phyloP scores from a whole-genome alignment of 2,113 vertebrate genomes.

The Scomber colias region DNA sequence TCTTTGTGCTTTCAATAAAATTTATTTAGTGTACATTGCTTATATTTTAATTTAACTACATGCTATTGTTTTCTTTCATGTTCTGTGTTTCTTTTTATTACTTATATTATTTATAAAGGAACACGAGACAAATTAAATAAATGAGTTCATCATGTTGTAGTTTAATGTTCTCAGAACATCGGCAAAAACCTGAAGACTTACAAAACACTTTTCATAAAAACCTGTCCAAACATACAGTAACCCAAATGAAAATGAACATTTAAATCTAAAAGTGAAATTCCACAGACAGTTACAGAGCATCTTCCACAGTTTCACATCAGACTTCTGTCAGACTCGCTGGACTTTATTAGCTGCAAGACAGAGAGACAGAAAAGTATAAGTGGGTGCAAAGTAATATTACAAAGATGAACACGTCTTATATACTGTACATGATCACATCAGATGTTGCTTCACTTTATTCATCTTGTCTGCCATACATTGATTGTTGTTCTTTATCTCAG shows the following conservation, averaged over 20 bases:
- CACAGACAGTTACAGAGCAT: neutral
- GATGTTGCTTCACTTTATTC: neutral
- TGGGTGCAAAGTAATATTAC: neutral
- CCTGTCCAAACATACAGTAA: slow-evolving; percentile 39
- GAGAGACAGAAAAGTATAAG: slow-evolving; percentile 1
- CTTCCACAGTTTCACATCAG: slow-evolving; percentile 13
- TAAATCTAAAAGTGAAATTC: neutral
- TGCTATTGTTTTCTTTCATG: too few relatives aligned
- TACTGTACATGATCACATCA: too few relatives aligned
- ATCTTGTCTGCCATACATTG: too few relatives aligned
- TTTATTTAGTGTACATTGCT: too few relatives aligned
- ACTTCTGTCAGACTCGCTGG: too few relatives aligned
- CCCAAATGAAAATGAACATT: slow-evolving; percentile 24
- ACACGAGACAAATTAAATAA: slow-evolving; percentile 18
- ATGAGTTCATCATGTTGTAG: neutral
- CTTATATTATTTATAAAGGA: neutral
- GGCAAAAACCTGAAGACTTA: slow-evolving; percentile 38
- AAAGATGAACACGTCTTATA: too few relatives aligned
- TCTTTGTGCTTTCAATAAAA: too few relatives aligned
- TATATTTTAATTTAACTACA: too few relatives aligned
- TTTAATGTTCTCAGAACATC: slow-evolving; percentile 60
- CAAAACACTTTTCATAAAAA: slow-evolving; percentile 66
- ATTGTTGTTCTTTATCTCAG: too few relatives aligned
- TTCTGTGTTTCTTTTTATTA: too few relatives aligned
- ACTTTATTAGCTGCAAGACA: slow-evolving; percentile 62